A percentile compares a stretch with the other conserved stretches of the same genome.
These are phyloP conservation scores for Drosophila watanabei DNA, from an alignment of 1,140 invertebrate species.

Conservation along the genomic window DNA sequence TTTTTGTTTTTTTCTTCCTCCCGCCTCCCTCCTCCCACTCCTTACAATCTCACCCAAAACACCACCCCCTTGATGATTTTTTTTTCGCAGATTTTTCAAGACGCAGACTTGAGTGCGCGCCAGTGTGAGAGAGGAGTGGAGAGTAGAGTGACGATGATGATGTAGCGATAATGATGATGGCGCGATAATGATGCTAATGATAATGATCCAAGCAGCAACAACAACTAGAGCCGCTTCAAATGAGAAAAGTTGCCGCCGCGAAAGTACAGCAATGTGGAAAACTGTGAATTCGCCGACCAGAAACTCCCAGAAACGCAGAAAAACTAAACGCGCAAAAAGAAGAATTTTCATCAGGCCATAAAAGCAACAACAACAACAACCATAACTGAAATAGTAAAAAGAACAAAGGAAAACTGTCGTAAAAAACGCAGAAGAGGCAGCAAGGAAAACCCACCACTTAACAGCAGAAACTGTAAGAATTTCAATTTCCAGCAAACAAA, in stretches of 20 bases:
- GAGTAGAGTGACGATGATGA: slow-evolving; percentile 55
- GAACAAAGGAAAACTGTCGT: slow-evolving; percentile 67
- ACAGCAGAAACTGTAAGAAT: slow-evolving; percentile 73
- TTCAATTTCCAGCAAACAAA: slow-evolving; percentile 73
- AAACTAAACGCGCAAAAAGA: slow-evolving; percentile 84
- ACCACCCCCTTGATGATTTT: slow-evolving; percentile 65
- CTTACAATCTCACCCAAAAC: slow-evolving; percentile 13
- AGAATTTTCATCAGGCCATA: slow-evolving; percentile 77
- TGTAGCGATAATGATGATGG: slow-evolving; percentile 40
- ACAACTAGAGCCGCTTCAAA: slow-evolving; percentile 36
- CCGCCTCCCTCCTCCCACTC: slow-evolving; percentile 7
- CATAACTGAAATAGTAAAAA: slow-evolving; percentile 16
- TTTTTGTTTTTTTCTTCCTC: slow-evolving; percentile 56
- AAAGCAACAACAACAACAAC: slow-evolving; percentile 39
- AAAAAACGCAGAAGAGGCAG: slow-evolving; percentile 69
- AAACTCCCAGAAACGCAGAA: slow-evolving; percentile 80
- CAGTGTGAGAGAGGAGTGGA: slow-evolving; percentile 51
- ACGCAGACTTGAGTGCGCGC: slow-evolving; percentile 33
- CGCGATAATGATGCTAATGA: slow-evolving; percentile 51
- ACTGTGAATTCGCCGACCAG: slow-evolving; percentile 81
- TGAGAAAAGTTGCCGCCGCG: slow-evolving; percentile 61
- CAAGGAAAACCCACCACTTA: slow-evolving; percentile 81
- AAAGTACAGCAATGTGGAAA: slow-evolving; percentile 84
- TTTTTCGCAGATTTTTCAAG: slow-evolving; percentile 74
- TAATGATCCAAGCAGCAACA: slow-evolving; percentile 43